Evolutionary conservation across 2,888 invertebrate genomes (phyloP), one percentile per base, ranked within the genome.

Genomic region (Napeogenes inachia): DNA sequence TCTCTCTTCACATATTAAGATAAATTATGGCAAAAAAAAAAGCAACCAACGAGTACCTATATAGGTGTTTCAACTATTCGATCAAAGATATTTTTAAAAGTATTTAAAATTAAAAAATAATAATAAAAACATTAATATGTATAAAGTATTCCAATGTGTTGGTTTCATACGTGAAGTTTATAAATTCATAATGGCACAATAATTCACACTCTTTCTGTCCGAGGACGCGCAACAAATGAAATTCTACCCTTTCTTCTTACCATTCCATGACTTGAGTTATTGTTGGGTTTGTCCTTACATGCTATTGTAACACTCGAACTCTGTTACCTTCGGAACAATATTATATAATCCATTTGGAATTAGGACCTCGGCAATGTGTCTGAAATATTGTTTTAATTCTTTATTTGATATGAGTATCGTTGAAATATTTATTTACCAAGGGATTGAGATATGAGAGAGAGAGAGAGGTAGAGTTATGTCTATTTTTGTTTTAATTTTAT

Each of bases 171-270:
- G 13, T 46, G 30, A 61, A 35, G 54, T 42, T 57, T 32, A 47
- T 45, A 45, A 53, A 35, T 38, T 58, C 38, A 59, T 54, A 59
- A 64, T 61, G 64, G 61, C 30, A 38, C 59, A 33, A 61, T 64
- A 79, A 81, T 75, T 81, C 79, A 80, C 75, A 71, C 71, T 72
- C 69, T 70, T 69, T 68, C 73, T 77, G 79, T 80, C 76, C 77
- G 75, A 81, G 80, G 76, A 73, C 76, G 72, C 73, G 72, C 71
- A 73, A 79, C 75, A 77, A 79, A 78, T 75, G 74, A 77, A 79
- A 76, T 76, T 74, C 71, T 72, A 71, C 75, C 74, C 73, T 77
- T 75, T 78, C 75, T 74, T 73, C 73, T 75, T 70, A 68, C 72
- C 70, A 71, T 72, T 75, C 63, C 67, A 73, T 67, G 71, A 69